phyloP scores from a whole-genome alignment of 2,113 vertebrate genomes.

The Strigops habroptila region DNA sequence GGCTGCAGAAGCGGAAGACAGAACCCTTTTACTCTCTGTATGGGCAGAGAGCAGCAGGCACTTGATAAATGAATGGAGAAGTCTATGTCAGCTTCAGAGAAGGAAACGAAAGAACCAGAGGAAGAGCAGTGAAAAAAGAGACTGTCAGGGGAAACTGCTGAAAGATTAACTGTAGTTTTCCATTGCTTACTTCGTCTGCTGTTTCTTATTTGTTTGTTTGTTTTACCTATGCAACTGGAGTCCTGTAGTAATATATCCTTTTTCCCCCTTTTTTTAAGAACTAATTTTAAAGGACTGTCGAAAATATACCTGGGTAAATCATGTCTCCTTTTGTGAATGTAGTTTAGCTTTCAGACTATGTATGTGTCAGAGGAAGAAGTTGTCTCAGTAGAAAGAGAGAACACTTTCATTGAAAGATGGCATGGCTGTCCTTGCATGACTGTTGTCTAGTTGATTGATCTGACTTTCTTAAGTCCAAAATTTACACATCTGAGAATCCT shows the following conservation, averaged over 20 bases:
- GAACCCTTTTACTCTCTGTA: slow-evolving; percentile 49
- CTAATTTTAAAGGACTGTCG: not conserved
- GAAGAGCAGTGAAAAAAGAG: not conserved
- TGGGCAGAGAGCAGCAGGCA: slow-evolving; percentile 50
- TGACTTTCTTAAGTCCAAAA: slow-evolving; percentile 49
- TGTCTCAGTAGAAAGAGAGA: not conserved
- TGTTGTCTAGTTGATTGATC: slow-evolving; percentile 47
- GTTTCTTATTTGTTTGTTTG: not conserved
- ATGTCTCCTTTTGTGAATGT: not conserved
- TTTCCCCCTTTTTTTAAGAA: fast-evolving
- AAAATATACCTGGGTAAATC: not conserved
- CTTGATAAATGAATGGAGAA: slow-evolving; percentile 70
- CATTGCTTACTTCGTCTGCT: not conserved
- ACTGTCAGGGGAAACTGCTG: not conserved
- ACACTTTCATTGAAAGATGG: not conserved
- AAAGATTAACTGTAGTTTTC: not conserved
- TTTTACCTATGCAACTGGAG: not conserved
- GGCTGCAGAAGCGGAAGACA: slow-evolving; percentile 52
- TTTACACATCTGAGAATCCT: slow-evolving; percentile 52
- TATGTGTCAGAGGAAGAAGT: not conserved
- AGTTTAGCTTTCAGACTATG: slow-evolving; percentile 5
- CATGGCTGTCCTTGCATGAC: slow-evolving; percentile 48
- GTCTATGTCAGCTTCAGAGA: not conserved
- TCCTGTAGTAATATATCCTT: not conserved
- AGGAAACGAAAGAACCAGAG: slow-evolving; percentile 32